A percentile compares a stretch with the other conserved stretches of the same genome.
phyloP scores from a whole-genome alignment of 1,140 invertebrate genomes.

The Musca vetustissima region DNA sequence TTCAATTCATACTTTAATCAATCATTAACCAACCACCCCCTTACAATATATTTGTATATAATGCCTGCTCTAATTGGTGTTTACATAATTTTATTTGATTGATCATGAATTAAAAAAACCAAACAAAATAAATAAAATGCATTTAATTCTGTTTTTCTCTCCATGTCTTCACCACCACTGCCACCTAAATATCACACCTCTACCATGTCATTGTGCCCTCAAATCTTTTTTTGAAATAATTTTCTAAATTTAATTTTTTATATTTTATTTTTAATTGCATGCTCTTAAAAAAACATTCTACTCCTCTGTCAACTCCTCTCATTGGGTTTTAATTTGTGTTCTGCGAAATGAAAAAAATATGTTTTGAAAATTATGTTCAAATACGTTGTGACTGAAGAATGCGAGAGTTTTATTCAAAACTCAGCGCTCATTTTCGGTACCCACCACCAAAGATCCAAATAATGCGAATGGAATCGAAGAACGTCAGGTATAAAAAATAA shows the following conservation, averaged over 20 bases:
- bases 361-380: constrained; percentile 2
- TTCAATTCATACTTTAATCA: not conserved
- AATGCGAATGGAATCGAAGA: constrained; percentile 57
- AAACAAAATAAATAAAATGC: not conserved
- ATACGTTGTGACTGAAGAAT: constrained; percentile 42
- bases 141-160: constrained; percentile 1
- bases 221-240: not conserved
- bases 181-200: not conserved
- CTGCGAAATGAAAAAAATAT: constrained; percentile 17
- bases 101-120: no score
- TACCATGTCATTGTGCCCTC: not conserved
- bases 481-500: constrained; percentile 55
- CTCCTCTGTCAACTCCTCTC: constrained; percentile 7
- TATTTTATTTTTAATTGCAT: constrained; percentile 8
- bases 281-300: not conserved
- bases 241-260: not conserved
- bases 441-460: constrained; percentile 74
- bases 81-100: no score
- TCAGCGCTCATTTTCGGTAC: constrained; percentile 87
- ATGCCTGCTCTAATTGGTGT: constrained; percentile 19
- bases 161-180: not conserved
- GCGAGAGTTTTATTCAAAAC: constrained; percentile 86
- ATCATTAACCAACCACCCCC: not conserved
- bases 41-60: not conserved
- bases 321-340: constrained; percentile 2